Percentiles rank a stretch among this genome's conserved stretches.
These are phyloP conservation scores for Lepus timidus DNA, from an alignment of 2,113 vertebrate species.

Conservation along the genomic window DNA sequence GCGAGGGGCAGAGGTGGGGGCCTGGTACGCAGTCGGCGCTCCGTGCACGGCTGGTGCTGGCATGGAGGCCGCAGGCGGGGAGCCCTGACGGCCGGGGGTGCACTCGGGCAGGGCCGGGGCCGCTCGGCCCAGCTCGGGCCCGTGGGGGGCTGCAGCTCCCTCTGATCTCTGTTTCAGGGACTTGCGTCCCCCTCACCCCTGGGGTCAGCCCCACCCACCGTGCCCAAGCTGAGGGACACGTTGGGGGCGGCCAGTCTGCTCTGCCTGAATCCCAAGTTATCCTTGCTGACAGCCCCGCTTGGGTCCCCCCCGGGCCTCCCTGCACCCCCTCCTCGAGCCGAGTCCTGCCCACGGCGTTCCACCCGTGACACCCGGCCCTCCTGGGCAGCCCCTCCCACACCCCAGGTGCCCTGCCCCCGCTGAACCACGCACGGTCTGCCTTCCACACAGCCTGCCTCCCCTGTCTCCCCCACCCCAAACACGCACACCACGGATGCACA, in stretches of 20 bases:
- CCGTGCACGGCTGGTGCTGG: background rate
- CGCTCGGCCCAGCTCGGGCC: rapidly evolving
- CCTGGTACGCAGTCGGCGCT: background rate
- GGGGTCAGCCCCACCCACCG: too few species aligned
- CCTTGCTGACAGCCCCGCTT: rapidly evolving
- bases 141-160: background rate
- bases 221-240: background rate
- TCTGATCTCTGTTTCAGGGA: background rate
- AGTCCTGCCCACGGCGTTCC: background rate
- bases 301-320: background rate
- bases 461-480: rapidly evolving
- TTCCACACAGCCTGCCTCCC: background rate
- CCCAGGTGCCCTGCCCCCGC: too few species aligned
- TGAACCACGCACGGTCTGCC: too few species aligned
- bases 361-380: rapidly evolving
- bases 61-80: too few species aligned
- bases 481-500: too few species aligned
- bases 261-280: background rate
- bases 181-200: rapidly evolving
- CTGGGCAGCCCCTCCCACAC: too few species aligned
- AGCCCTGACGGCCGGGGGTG: background rate
- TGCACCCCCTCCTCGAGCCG: background rate
- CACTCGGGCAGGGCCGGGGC: background rate
- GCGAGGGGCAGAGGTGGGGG: background rate
- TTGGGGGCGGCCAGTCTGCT: rapidly evolving